Evolutionary conservation across 2,888 invertebrate species (phyloP), one percentile per base, ranked within the genome.

Genomic region (Acleris cristana): DNA sequence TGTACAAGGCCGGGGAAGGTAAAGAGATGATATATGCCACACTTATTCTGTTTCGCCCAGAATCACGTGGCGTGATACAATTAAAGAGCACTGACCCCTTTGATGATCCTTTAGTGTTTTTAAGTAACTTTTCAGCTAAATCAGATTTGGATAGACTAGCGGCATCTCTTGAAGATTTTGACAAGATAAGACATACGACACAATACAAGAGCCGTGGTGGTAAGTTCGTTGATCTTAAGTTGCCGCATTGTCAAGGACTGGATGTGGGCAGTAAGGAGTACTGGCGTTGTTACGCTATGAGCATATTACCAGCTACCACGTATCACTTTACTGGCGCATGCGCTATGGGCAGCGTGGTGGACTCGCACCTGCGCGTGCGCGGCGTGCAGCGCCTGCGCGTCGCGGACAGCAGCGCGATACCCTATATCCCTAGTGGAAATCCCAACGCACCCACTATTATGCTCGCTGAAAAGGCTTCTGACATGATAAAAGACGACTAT

Each of bases 391-490:
- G 66, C 45, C 52, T 74, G 23, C 59, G 74, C 7, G 73, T 74
- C 8, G 69, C 57, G n/a, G 73, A 74, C 26, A 66, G 68, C 3
- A 59, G 62, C n/a, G 69, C 70, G 3, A 64, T 73, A 23, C 73
- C 71, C 3, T 34, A 19, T 0, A 51, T 70, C 21, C 52, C 69
- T 5, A 70, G 71, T 40, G 73, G 69, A 2, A 71, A 73, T 48
- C 70, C 71, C 14, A 64, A 68, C 49, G 74, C 73, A 10, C 64
- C 69, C 30, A 58, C 65, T 30, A 69, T 71, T 51, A 70, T 73
- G 72, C 60, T 74, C 19, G 74, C 69, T 51, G 74, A 74, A 64
- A 69, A 65, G 45, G 69, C 64, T 8, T 68, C 73, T 2, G 73
- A 73, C 51, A 48, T 72, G 14, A 72, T 74, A 18, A 72, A 71